Base-by-base conservation (phyloP, 2,797 vertebrate genomes). In the Melanotaenia maccullochi region DNA sequence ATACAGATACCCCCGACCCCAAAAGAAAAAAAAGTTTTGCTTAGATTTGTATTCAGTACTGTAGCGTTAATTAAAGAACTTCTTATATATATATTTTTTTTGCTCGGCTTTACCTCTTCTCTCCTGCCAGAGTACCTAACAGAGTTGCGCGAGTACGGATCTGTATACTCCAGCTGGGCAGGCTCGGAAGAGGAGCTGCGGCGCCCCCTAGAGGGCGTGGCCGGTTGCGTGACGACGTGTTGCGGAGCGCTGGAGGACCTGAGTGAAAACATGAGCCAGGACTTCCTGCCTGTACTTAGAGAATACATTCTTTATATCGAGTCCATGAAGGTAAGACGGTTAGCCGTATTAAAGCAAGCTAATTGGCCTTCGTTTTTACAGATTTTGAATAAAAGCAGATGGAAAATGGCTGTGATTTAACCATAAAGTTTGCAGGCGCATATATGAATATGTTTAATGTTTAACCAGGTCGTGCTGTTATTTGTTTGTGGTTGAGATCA, bases 221-320 rank as follows among this genome's bases (percentile, higher is more conserved):
- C 96, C 0, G 94, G 95, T 55, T 96, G 96, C 7, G 85, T 99
- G 36, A 93, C 94, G 0, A 96, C 94, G 49, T 97, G 96, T 88
- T 95, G 95, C 22, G 85, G 93, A 0, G 94, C 96, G n/a, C 90
- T 99, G 89, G 97, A 97, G 69, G 97, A 98, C 62, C 94, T 96
- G 70, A 97, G 95, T 0, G 97, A 98, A 61, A 96, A 95, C 84
- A 97, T 97, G 95, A 96, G 95, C 3, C 97, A 98, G 78, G 98
- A 99, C 75, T 96, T 98, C 66, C 92, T 99, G 54, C 98, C 98
- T 0, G 97, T 99, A 0, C 95, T 99, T 59, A 90, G 96, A 87
- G 97, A 99, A 78, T 99, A 99, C 33, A 91, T 97, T 40, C 90
- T 99, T 59, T 99, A 99, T 86, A 95, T 97, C 0, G 97, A 99